Percentiles rank a stretch among this genome's conserved stretches.
Evolutionary conservation across 2,113 vertebrate genomes (phyloP).

Genomic region (Pseudonaja textilis): DNA sequence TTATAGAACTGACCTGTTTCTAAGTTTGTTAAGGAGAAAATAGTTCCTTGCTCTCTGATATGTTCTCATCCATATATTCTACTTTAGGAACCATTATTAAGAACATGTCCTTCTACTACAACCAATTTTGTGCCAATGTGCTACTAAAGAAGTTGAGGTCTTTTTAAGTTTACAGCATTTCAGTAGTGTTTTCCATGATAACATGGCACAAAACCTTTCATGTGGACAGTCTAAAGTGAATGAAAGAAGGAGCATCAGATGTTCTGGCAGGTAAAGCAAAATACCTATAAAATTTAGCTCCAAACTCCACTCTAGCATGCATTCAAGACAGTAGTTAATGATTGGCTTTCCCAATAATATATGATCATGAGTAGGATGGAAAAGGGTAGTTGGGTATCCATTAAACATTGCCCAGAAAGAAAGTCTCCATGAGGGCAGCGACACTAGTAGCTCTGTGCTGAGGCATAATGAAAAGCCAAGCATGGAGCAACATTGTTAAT

Average conservation of each 20-base stretch:
- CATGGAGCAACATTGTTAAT: neutral
- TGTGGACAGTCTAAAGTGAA: neutral
- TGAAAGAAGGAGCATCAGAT: neutral
- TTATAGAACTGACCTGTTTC: neutral
- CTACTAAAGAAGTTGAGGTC: neutral
- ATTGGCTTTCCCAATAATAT: neutral
- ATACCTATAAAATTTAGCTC: neutral
- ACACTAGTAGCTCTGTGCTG: neutral
- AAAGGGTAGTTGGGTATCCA: neutral
- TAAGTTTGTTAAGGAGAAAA: neutral
- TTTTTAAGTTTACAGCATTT: neutral
- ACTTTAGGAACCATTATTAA: neutral
- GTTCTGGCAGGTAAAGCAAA: neutral
- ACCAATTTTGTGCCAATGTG: neutral
- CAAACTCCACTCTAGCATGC: neutral
- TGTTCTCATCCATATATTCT: neutral
- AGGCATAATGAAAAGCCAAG: neutral
- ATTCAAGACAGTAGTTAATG: neutral
- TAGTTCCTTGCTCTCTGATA: neutral
- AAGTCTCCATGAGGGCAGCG: neutral
- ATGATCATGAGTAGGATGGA: neutral
- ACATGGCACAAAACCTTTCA: neutral
- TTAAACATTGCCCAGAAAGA: neutral
- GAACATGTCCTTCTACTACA: neutral
- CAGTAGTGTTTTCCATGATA: neutral